Base-by-base conservation (phyloP, 2,888 invertebrate genomes). In the Dolichomitus sp. region DNA sequence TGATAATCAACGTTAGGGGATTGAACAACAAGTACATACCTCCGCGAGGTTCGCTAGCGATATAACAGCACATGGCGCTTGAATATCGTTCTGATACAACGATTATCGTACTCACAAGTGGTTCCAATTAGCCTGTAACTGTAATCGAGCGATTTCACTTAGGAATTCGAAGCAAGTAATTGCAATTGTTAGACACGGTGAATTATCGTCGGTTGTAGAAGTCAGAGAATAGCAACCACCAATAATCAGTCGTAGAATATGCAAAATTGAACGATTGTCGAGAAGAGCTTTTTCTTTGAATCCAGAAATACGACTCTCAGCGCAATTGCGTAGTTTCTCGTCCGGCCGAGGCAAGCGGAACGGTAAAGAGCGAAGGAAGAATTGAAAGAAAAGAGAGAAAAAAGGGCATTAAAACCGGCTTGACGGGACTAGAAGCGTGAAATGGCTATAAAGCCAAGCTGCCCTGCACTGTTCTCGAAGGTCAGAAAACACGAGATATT, bases 321-420 rank as follows among this genome's bases (percentile, higher is more conserved):
- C 54, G 27, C 54, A 54, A 54, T 54, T 27, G 54, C 54, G 27
- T 27, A 27, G 54, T 27, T 14, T 54, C 52, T 52, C 23, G 14
- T 12, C 4, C 61, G 37, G 17, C 61, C 17, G 19, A 6, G 42
- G n/a, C 45, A 7, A 27, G 65, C 45, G 19, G 14, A 65, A 27
- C 65, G 40, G 19, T 5, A 27, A 65, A 3, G 42, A 65, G 33
- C 27, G 27, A 48, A 70, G n/a, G 19, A 12, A 40, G 14, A 19
- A 57, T 33, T 37, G 59, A 45, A 12, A 45, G 59, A 48, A 45
- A 65, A 65, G 2, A 17, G 17, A 59, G 27, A 19, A 72, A 37
- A 9, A 48, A 37, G 33, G 17, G 42, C 17, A 45, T 61, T 19
- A 50, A 61, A 73, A 73, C 73, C 73, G 73, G 73, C 61, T 73